Conservation (phyloP, 2,113 vertebrate genomes). For the Erythrocebus patas region DNA sequence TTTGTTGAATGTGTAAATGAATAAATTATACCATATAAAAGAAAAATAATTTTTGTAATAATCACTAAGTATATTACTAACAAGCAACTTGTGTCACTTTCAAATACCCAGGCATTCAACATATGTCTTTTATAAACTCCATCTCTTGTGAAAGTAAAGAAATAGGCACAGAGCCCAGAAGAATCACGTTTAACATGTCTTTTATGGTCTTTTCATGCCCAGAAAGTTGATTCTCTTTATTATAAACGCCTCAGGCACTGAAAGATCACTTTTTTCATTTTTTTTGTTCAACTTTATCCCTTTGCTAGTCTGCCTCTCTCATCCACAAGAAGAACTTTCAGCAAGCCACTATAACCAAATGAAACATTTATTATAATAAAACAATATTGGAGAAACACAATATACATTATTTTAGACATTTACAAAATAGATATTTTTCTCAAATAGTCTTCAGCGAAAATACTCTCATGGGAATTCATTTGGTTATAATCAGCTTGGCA, state of each 20-base stretch:
- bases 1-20: constrained; percentile 21
- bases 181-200: constrained; percentile 70
- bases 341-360: not conserved
- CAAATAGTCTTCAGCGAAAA: not conserved
- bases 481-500: not conserved
- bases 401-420: constrained; percentile 38
- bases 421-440: constrained; percentile 44
- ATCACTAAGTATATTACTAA: constrained; percentile 51
- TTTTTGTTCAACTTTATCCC: constrained; percentile 50
- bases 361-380: constrained; percentile 44
- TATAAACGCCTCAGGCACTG: constrained; percentile 64
- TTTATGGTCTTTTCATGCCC: constrained; percentile 33
- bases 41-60: constrained; percentile 36
- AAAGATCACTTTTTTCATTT: constrained; percentile 47
- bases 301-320: constrained; percentile 3
- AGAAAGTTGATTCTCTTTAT: constrained; percentile 71
- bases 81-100: constrained; percentile 43
- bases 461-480: constrained; percentile 21
- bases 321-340: constrained; percentile 24
- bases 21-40: constrained; percentile 7
- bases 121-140: constrained; percentile 49
- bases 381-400: constrained; percentile 6
- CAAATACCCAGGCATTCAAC: constrained; percentile 39
- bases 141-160: constrained; percentile 55
- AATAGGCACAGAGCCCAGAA: constrained; percentile 58